Evolutionary conservation across 53 echinoderm and acorn worm species (phyloP).

Genomic region (Echinarachnius parma): DNA sequence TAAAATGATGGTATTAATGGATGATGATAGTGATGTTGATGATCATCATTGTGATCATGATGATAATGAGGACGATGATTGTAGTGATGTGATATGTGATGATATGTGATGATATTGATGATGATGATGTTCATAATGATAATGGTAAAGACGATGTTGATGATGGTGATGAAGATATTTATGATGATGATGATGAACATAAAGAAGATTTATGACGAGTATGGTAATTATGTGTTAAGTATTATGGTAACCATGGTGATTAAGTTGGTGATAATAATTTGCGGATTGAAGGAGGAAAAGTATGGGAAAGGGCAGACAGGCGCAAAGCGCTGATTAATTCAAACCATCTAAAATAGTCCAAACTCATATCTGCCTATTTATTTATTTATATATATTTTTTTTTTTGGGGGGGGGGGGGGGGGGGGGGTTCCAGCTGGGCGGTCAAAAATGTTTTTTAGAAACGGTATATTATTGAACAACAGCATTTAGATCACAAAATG

Average conservation of each 20-base stretch:
- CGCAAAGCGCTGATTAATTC: no score
- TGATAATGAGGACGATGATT: not conserved
- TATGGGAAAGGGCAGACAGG: no score
- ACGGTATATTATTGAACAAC: no score
- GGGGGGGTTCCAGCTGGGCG: no score
- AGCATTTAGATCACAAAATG: no score
- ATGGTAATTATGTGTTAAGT: not conserved
- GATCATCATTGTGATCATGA: not conserved
- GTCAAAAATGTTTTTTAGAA: no score
- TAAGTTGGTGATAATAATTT: not conserved
- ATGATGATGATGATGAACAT: not conserved
- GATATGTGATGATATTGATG: not conserved
- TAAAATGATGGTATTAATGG: not conserved
- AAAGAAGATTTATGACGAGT: not conserved
- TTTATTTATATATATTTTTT: no score
- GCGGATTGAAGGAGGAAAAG: no score
- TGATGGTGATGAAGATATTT: not conserved
- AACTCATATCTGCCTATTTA: no score
- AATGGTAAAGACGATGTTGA: not conserved
- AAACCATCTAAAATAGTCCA: no score
- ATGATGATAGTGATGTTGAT: not conserved
- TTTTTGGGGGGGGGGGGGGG: no score
- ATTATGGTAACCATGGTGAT: not conserved
- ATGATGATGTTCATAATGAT: not conserved
- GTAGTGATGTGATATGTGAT: no score